Conservation (phyloP, 2,113 vertebrate genomes). For the Brachyistius frenatus region DNA sequence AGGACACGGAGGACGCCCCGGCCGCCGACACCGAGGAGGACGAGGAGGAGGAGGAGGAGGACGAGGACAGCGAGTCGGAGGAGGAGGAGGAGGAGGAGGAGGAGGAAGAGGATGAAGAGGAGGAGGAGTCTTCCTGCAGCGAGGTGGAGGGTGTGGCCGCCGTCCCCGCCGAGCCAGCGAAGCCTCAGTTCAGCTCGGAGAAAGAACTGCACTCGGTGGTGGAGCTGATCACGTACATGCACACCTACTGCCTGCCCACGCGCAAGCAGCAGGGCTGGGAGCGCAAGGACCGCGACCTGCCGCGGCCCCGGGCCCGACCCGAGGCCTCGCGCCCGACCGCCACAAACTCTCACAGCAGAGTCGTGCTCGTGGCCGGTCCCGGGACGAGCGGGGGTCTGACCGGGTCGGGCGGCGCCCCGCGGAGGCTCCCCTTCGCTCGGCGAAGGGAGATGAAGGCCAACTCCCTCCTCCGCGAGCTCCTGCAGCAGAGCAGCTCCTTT, state of each 20-base stretch:
- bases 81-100: conserved; percentile 80
- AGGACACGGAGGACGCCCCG: conserved; percentile 71
- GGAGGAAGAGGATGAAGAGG: conserved; percentile 68
- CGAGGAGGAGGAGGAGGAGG: conserved; percentile 77
- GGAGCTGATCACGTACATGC: conserved; percentile 98
- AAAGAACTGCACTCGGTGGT: conserved; percentile 90
- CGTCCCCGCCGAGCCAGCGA: conserved; percentile 13
- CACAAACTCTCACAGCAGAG: conserved; percentile 72
- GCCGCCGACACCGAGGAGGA: conserved; percentile 80
- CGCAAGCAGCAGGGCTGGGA: conserved; percentile 88
- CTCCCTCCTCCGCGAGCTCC: conserved; percentile 93
- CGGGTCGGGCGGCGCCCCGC: conserved; percentile 43
- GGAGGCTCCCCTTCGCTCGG: conserved; percentile 75
- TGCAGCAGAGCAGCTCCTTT: conserved; percentile 89
- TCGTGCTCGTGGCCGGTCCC: conserved; percentile 50
- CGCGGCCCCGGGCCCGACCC: conserved; percentile 69
- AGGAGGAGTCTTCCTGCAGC: conserved; percentile 85
- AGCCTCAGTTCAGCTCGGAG: conserved; percentile 83
- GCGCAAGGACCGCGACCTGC: conserved; percentile 79
- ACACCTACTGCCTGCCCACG: conserved; percentile 95
- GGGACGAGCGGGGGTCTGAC: conserved; percentile 23
- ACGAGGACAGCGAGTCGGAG: conserved; percentile 79
- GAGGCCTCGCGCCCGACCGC: conserved; percentile 41
- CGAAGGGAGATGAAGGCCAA: conserved; percentile 78
- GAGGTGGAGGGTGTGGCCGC: conserved; percentile 66